Conservation (phyloP, 1,140 invertebrate genomes). For the Scylla paramamosain region DNA sequence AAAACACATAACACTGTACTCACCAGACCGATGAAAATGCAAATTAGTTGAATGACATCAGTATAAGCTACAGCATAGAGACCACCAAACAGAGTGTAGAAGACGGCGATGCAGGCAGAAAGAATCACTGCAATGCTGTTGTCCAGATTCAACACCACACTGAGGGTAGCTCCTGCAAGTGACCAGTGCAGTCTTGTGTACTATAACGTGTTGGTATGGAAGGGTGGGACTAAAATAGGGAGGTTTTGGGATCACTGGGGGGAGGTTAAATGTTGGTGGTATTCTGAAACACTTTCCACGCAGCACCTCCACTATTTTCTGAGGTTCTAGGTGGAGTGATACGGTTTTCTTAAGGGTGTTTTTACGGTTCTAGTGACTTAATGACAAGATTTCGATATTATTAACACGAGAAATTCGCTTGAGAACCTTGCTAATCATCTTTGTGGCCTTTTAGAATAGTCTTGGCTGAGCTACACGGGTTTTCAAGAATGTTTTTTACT, state of each 20-base stretch:
- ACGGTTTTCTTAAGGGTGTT: too few species aligned
- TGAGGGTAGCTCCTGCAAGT: slow-evolving; percentile 84
- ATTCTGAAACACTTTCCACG: too few species aligned
- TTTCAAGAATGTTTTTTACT: too few species aligned
- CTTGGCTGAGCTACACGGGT: too few species aligned
- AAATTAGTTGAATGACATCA: slow-evolving; percentile 89
- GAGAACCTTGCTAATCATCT: too few species aligned
- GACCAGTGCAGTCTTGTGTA: not conserved
- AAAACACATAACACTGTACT: slow-evolving; percentile 77
- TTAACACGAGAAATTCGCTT: too few species aligned
- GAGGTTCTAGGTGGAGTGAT: too few species aligned
- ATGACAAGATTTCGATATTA: too few species aligned
- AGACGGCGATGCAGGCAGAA: slow-evolving; percentile 86
- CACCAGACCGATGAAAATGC: slow-evolving; percentile 88
- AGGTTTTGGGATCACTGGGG: not conserved
- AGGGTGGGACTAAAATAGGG: not conserved
- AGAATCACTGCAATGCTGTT: slow-evolving; percentile 84
- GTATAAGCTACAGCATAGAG: slow-evolving; percentile 91
- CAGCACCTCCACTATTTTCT: too few species aligned
- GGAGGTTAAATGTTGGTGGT: too few species aligned
- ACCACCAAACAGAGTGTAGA: slow-evolving; percentile 90
- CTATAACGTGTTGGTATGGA: not conserved
- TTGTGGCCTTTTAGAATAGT: too few species aligned
- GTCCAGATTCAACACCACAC: slow-evolving; percentile 86
- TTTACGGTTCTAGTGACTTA: too few species aligned